Evolutionary conservation across 1,140 invertebrate species (phyloP).

Genomic region (Zaprionus davidi): DNA sequence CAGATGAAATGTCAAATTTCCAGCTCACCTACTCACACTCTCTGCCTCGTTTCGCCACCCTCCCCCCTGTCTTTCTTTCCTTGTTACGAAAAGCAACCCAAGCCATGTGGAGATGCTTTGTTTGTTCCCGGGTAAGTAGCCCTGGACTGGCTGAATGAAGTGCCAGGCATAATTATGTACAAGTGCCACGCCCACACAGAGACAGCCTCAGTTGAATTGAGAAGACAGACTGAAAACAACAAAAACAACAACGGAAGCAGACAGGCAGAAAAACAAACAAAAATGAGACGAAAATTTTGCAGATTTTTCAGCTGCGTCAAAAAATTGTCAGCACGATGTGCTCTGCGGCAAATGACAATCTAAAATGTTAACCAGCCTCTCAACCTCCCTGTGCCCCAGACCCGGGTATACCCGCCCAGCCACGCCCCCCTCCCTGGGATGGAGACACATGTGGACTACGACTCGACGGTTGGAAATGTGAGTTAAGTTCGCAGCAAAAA

Average conservation of each 20-base stretch:
- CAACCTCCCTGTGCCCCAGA: background rate
- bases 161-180: conserved; percentile 69
- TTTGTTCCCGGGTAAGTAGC: conserved; percentile 37
- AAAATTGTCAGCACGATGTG: conserved; percentile 73
- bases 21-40: background rate
- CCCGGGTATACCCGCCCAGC: background rate
- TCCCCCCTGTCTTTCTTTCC: background rate
- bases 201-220: conserved; percentile 53
- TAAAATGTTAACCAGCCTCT: conserved; percentile 55
- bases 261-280: conserved; percentile 31
- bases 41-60: background rate
- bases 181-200: conserved; percentile 61
- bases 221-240: conserved; percentile 37
- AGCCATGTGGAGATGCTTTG: conserved; percentile 36
- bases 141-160: conserved; percentile 57
- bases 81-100: conserved; percentile 1
- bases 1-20: conserved; percentile 66
- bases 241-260: conserved; percentile 19
- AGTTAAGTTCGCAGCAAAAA: conserved; percentile 73
- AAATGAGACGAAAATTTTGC: conserved; percentile 55
- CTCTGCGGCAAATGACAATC: conserved; percentile 61
- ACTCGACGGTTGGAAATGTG: conserved; percentile 63
- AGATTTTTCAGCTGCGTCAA: conserved; percentile 80
- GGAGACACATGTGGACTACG: conserved; percentile 26
- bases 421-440: background rate